phyloP scores from a whole-genome alignment of 2,888 invertebrate species.

The Ashinkailepas kermadecensis region DNA sequence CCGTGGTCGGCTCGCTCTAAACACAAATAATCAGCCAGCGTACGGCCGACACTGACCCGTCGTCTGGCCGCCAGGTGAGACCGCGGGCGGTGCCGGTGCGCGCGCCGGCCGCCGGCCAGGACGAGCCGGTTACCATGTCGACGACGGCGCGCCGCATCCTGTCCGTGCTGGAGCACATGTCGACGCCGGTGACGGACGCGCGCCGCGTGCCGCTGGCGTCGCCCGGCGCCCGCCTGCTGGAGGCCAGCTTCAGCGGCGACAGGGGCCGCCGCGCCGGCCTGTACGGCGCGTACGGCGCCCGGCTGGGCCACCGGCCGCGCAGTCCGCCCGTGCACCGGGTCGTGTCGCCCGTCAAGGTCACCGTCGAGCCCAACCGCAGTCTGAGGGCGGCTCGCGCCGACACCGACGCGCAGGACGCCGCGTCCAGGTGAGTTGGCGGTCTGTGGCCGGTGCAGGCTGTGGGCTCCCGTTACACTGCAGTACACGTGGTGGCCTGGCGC shows the following conservation, averaged over 20 bases:
- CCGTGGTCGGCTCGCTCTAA: too few species aligned
- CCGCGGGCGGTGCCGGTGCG: background rate
- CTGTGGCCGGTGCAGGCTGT: too few species aligned
- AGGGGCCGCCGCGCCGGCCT: slow-evolving; percentile 22
- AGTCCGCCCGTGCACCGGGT: background rate
- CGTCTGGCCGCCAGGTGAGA: background rate
- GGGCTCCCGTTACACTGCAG: too few species aligned
- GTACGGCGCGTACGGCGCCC: slow-evolving; percentile 36
- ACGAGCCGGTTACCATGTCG: slow-evolving; percentile 50
- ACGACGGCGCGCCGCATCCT: slow-evolving; percentile 65
- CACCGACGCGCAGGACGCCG: background rate
- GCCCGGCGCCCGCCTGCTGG: slow-evolving; percentile 28
- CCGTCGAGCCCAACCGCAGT: background rate
- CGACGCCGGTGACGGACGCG: slow-evolving; percentile 69
- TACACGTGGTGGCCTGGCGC: too few species aligned
- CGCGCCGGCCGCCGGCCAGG: slow-evolving; percentile 43
- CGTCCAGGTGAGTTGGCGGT: background rate
- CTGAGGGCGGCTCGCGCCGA: background rate
- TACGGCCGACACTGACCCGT: background rate
- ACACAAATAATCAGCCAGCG: too few species aligned
- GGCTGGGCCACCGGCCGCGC: background rate
- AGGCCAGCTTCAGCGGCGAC: background rate
- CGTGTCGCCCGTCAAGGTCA: background rate
- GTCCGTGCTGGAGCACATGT: slow-evolving; percentile 70
- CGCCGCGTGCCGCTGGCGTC: slow-evolving; percentile 41